Percentiles rank a stretch among this genome's conserved stretches.
Evolutionary conservation across 2,888 invertebrate genomes (phyloP).

Genomic region (Orthosia incerta): DNA sequence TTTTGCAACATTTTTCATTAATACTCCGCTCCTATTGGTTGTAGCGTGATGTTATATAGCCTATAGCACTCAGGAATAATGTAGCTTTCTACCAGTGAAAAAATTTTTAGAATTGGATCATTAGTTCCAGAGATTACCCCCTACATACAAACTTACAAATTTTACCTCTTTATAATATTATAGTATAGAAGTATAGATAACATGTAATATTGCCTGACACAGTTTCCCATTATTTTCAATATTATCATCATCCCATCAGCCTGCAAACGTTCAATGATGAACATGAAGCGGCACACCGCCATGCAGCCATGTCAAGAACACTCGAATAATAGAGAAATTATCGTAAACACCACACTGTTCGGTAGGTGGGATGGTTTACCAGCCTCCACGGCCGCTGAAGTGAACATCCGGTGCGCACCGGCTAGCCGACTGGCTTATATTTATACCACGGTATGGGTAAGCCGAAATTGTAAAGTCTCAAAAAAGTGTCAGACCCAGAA

Average conservation of each 20-base stretch:
- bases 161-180: too few species aligned
- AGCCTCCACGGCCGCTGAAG: not conserved
- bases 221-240: not conserved
- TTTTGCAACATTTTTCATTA: too few species aligned
- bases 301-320: not conserved
- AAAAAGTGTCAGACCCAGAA: too few species aligned
- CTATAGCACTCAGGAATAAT: too few species aligned
- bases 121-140: too few species aligned
- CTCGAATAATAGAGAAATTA: not conserved
- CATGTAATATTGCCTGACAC: constrained; percentile 13
- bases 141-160: too few species aligned
- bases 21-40: too few species aligned
- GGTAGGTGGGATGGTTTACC: not conserved
- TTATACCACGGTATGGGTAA: not conserved
- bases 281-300: constrained; percentile 7
- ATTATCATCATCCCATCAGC: constrained; percentile 9
- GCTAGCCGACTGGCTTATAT: not conserved
- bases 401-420: not conserved
- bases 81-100: too few species aligned
- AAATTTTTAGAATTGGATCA: too few species aligned
- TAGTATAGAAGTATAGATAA: too few species aligned
- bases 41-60: too few species aligned
- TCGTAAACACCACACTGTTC: not conserved
- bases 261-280: constrained; percentile 4
- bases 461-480: too few species aligned